Percentiles rank a stretch among this genome's conserved stretches.
phyloP scores from a whole-genome alignment of 2,888 invertebrate species.

The Zhuqinia jingwanae region DNA sequence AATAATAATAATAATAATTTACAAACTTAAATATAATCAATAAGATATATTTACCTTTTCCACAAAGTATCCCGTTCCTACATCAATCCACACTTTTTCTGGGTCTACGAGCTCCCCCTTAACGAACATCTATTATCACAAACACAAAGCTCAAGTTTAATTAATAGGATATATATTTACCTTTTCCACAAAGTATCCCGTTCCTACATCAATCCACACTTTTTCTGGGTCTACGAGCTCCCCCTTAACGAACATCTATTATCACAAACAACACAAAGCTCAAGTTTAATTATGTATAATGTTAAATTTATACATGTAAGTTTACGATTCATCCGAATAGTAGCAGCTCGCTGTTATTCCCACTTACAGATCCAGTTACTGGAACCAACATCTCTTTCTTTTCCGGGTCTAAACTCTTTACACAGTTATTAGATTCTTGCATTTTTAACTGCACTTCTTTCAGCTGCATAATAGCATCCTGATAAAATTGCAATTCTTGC shows the following conservation, averaged over 20 bases:
- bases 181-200: constrained; percentile 98
- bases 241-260: constrained; percentile 96
- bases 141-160: neutral
- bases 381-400: constrained; percentile 94
- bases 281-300: constrained; percentile 43
- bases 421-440: constrained; percentile 91
- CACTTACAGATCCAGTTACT: constrained; percentile 91
- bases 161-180: constrained; percentile 82
- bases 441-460: constrained; percentile 96
- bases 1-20: too few relatives aligned
- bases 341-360: neutral
- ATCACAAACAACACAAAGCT: constrained; percentile 49
- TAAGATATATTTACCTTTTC: constrained; percentile 87
- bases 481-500: constrained; percentile 91
- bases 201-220: constrained; percentile 97
- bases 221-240: constrained; percentile 90
- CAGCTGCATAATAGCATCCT: constrained; percentile 93
- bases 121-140: constrained; percentile 83
- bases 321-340: neutral
- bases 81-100: constrained; percentile 94
- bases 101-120: constrained; percentile 93
- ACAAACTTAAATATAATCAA: neutral
- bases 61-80: constrained; percentile 98
- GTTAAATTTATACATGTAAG: neutral
- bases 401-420: constrained; percentile 89